Percentiles rank a stretch among this genome's conserved stretches.
Conservation (phyloP, 2,888 invertebrate species). For the Odiellus spinosus region DNA sequence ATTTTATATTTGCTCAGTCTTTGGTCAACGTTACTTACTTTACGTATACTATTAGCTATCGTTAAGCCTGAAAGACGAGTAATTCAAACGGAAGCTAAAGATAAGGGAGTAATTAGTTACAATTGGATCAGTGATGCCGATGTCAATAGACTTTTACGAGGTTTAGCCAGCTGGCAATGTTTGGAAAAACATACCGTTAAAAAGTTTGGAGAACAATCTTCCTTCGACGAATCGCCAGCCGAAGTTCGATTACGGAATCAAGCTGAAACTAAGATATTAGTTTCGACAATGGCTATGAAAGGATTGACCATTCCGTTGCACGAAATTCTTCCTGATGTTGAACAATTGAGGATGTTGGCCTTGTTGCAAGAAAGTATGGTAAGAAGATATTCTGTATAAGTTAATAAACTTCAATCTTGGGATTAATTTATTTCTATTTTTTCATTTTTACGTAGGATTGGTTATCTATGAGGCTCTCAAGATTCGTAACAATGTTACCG, state of each 20-base stretch:
- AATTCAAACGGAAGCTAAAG: constrained; percentile 34
- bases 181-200: constrained; percentile 24
- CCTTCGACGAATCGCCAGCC: constrained; percentile 52
- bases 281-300: constrained; percentile 67
- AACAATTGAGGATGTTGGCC: constrained; percentile 64
- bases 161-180: constrained; percentile 50
- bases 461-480: not conserved
- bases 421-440: too few species aligned
- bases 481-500: constrained; percentile 6
- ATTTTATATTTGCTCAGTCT: not conserved
- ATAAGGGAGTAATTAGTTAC: constrained; percentile 60
- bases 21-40: not conserved
- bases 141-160: constrained; percentile 72
- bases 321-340: constrained; percentile 72
- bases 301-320: constrained; percentile 56
- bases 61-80: constrained; percentile 49
- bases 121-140: constrained; percentile 89
- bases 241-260: constrained; percentile 60
- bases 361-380: constrained; percentile 83
- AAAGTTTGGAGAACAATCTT: constrained; percentile 16
- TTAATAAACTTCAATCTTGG: too few species aligned
- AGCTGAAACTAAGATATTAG: constrained; percentile 82
- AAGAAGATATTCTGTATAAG: constrained; percentile 21
- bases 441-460: too few species aligned
- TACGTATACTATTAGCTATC: constrained; percentile 36